Evolutionary conservation across 2,888 invertebrate genomes (phyloP), one percentile per base, ranked within the genome.

Genomic region (Spodoptera littoralis): DNA sequence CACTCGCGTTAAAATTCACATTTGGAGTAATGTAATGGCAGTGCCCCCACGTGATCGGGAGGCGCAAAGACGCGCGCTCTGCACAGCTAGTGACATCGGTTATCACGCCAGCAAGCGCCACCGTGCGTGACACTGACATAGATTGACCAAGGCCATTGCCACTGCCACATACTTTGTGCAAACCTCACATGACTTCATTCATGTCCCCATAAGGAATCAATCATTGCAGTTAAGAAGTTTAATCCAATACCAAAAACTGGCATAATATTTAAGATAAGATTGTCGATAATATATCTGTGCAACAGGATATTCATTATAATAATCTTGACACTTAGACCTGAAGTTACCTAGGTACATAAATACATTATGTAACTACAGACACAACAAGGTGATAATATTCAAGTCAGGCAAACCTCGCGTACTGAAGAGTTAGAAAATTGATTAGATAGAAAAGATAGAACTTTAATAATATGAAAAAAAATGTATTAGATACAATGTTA

Each of bases 101-200:
- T 77, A 82, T 79, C 77, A 80, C 74, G 68, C 60, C 67, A 77
- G 49, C 66, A 63, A 77, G 72, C 78, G 73, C 75, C 78, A 79
- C 79, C 67, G 78, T 81, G 76, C 77, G 70, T 85, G 83, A 82
- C 87, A 86, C 68, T 87, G 87, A 84, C 87, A 86, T 77, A 79
- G 60, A 79, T 79, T 65, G 64, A 58, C 70, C 83, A 84, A 85
- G 85, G 88, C 68, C 84, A 81, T 72, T 80, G 70, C 60, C 75
- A 77, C 74, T 69, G 61, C 57, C 72, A 60, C 67, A 80, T 58
- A 56, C 54, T 73, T 62, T 63, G 66, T 67, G 70, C 67, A 72
- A 81, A 77, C 71, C 72, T 83, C 82, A 83, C 81, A 77, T 83
- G 77, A 79, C 71, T 64, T 55, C 47, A 51, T 36, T 36, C 24